Conservation (phyloP, 2,888 invertebrate species). For the Pharmacophagus antenor region DNA sequence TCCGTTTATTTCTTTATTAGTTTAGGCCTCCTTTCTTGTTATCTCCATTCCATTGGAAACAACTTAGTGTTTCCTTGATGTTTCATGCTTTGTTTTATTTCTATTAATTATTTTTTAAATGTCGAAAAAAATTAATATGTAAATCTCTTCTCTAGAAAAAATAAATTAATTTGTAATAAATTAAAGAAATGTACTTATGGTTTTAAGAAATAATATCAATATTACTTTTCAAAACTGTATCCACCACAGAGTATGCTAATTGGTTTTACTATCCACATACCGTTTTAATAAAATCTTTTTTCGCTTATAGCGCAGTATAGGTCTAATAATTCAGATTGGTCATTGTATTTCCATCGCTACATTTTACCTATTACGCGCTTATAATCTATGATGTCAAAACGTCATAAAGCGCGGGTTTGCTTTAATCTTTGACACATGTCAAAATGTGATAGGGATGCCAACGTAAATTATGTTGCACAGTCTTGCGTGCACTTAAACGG, state of each 20-base stretch:
- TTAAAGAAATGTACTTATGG: too few relatives aligned
- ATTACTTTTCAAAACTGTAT: too few relatives aligned
- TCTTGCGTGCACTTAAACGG: conserved; percentile 10
- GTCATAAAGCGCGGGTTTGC: not conserved
- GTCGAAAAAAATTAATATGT: too few relatives aligned
- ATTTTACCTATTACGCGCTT: conserved; percentile 5
- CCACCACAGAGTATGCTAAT: not conserved
- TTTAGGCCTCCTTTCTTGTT: conserved; percentile 15
- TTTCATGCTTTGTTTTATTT: conserved; percentile 19
- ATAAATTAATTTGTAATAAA: too few relatives aligned
- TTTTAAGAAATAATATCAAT: too few relatives aligned
- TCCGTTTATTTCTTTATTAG: conserved; percentile 15
- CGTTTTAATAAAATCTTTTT: not conserved
- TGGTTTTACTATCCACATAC: not conserved
- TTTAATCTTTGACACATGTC: conserved; percentile 7
- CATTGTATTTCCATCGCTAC: not conserved
- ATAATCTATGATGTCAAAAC: conserved; percentile 2
- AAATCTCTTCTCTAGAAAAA: too few relatives aligned
- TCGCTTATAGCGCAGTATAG: not conserved
- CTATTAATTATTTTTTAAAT: too few relatives aligned
- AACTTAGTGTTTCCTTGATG: conserved; percentile 21
- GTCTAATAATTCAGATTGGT: not conserved
- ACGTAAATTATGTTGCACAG: not conserved
- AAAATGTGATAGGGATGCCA: conserved; percentile 9
- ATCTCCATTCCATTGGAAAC: conserved; percentile 8